These are phyloP conservation scores for Ranitomeya variabilis DNA, from an alignment of 2,113 vertebrate species.

Conservation along the genomic window DNA sequence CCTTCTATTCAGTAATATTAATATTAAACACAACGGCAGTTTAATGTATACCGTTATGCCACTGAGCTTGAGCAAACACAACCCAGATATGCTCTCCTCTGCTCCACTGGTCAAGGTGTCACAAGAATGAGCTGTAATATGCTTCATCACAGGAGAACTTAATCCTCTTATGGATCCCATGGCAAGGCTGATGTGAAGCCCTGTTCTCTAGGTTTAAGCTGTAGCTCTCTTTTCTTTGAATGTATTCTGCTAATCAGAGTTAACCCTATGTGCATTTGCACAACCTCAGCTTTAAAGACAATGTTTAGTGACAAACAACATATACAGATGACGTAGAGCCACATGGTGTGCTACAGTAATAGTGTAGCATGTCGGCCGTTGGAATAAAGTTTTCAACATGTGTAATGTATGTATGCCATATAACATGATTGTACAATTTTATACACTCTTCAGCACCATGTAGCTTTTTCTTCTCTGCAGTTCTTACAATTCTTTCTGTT, in stretches of 20 bases:
- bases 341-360: no score
- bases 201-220: conserved; percentile 40
- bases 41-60: background rate
- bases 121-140: conserved; percentile 35
- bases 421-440: no score
- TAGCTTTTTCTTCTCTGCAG: no score
- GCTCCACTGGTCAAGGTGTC: conserved; percentile 34
- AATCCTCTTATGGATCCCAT: conserved; percentile 55
- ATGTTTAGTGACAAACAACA: no score
- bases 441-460: no score
- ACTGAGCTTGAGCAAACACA: background rate
- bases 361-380: no score
- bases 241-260: background rate
- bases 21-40: background rate
- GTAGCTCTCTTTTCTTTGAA: conserved; percentile 20
- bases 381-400: no score
- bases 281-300: no score
- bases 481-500: no score
- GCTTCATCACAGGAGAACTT: conserved; percentile 53
- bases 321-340: no score
- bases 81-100: background rate
- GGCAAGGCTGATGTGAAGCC: conserved; percentile 44
- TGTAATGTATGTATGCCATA: no score
- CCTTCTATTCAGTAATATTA: background rate
- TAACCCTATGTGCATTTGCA: conserved; percentile 9